Evolutionary conservation across 2,113 vertebrate genomes (phyloP).

Genomic region (Puffinus mauretanicus): DNA sequence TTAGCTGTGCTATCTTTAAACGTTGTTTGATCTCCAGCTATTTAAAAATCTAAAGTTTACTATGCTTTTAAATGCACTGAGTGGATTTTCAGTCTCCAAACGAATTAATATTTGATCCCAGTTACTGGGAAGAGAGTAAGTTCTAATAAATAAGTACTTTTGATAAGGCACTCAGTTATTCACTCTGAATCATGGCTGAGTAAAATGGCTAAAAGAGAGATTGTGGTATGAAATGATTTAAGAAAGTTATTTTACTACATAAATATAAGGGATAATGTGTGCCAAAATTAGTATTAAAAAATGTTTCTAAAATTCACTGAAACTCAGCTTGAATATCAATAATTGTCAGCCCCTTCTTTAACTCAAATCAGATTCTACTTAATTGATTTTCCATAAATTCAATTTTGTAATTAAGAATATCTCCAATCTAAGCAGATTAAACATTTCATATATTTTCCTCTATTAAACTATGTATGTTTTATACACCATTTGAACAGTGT

Average conservation of each 20-base stretch:
- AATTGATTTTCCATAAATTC: background rate
- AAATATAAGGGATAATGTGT: background rate
- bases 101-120: background rate
- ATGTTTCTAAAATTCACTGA: background rate
- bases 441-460: background rate
- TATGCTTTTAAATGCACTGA: background rate
- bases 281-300: background rate
- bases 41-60: background rate
- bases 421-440: background rate
- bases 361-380: background rate
- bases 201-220: background rate
- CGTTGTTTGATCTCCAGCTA: background rate
- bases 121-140: background rate
- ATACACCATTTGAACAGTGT: background rate
- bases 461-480: background rate
- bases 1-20: background rate
- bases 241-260: background rate
- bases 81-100: background rate
- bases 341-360: background rate
- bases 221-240: background rate
- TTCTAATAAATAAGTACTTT: background rate
- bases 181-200: background rate
- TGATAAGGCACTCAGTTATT: background rate
- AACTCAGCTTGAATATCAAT: background rate
- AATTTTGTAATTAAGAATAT: background rate